Conservation (phyloP, 92 coral and sea anemone genomes). For the Paragorgia papillata region DNA sequence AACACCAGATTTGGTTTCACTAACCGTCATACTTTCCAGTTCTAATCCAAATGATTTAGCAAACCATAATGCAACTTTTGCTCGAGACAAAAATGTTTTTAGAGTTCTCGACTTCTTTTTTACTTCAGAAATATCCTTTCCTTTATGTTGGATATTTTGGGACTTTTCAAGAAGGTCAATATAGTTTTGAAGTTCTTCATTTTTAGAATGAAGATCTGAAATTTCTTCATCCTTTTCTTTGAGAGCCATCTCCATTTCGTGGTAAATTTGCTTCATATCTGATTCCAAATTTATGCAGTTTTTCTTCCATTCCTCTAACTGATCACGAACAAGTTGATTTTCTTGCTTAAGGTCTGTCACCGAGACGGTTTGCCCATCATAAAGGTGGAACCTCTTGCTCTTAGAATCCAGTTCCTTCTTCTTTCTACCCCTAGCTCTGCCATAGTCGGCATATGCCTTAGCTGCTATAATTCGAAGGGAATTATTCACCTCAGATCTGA, state of each 20-base stretch:
- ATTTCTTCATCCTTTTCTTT: slow-evolving; percentile 53
- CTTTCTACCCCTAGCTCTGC: slow-evolving; percentile 54
- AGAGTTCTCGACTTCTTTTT: slow-evolving; percentile 64
- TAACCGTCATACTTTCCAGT: slow-evolving; percentile 57
- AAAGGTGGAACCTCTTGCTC: too few species aligned
- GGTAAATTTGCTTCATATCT: slow-evolving; percentile 57
- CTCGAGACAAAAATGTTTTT: slow-evolving; percentile 58
- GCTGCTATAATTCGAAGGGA: slow-evolving; percentile 4
- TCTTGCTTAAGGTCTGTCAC: slow-evolving; percentile 50
- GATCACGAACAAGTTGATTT: slow-evolving; percentile 49
- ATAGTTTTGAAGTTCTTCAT: slow-evolving; percentile 50
- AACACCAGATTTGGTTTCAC: slow-evolving; percentile 59
- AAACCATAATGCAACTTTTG: slow-evolving; percentile 71
- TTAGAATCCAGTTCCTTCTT: slow-evolving; percentile 51
- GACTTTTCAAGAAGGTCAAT: slow-evolving; percentile 44
- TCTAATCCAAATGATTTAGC: slow-evolving; percentile 67
- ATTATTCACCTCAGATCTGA: slow-evolving; percentile 9
- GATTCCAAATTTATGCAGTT: slow-evolving; percentile 54
- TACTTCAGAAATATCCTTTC: slow-evolving; percentile 61
- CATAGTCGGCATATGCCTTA: slow-evolving; percentile 46
- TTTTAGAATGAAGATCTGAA: slow-evolving; percentile 48
- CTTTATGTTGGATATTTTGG: slow-evolving; percentile 37
- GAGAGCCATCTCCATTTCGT: slow-evolving; percentile 55
- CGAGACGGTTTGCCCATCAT: slow-evolving; percentile 55
- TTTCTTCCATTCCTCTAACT: slow-evolving; percentile 59